Evolutionary conservation across 2,113 vertebrate species (phyloP), one percentile per base, ranked within the genome.

Genomic region (Microcebus murinus): DNA sequence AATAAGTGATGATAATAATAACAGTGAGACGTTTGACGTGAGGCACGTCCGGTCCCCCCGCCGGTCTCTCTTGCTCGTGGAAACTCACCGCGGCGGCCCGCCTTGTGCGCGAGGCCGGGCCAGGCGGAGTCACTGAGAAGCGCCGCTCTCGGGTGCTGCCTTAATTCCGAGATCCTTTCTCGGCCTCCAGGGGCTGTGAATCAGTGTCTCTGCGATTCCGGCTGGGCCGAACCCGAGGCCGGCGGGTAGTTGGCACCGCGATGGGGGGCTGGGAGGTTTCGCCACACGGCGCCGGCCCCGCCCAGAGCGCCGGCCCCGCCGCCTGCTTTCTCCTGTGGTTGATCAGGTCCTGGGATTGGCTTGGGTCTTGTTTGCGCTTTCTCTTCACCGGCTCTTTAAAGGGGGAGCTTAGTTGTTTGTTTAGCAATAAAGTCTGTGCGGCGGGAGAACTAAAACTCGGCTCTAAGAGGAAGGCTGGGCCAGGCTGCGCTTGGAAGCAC

Each of bases 241-340:
- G 73, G 57, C 1, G n/a, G 52, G 18, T 29, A 0, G 5, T 17
- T 0, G 9, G 45, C 10, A 0, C 21, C 34, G 0, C 21, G 4
- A 4, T 4, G 9, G 10, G 4, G 0, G 39, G 48, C 17, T 3
- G 23, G 74, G 36, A 1, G 25, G 29, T 12, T 31, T n/a, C 45
- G 8, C 6, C 15, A 7, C 3, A 39, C 21, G 0, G 4, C 2
- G 52, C 27, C 4, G 0, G 6, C 73, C 74, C 70, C 1, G 15
- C 45, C 36, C 27, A 9, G 36, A 12, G 42, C 31, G 1, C 45
- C 1, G 6, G 36, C 57, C 13, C 0, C 0, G 34, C 9, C 13
- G 0, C 67, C 18, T 0, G 9, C 21, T 3, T 8, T 45, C 61
- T 36, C 42, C 52, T 74, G 25, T 4, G 21, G 18, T 52, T n/a